A percentile compares a stretch with the other conserved stretches of the same genome.
Evolutionary conservation across 2,888 invertebrate genomes (phyloP).

Genomic region (Agrotis segetum): DNA sequence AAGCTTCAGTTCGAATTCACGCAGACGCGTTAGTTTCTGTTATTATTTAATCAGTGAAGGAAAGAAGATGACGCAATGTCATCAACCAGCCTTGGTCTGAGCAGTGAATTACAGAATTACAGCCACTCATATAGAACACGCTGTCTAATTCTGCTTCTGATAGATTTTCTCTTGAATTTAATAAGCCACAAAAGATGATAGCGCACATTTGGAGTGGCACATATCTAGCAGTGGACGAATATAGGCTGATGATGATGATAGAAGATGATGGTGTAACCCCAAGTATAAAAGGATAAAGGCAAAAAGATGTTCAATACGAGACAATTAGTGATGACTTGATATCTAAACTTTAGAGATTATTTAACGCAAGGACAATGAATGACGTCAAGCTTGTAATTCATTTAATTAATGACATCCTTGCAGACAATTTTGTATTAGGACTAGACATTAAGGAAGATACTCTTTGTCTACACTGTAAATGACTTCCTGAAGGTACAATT

Average conservation of each 20-base stretch:
- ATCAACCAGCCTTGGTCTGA: too few relatives aligned
- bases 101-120: too few relatives aligned
- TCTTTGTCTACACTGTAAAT: constrained; percentile 17
- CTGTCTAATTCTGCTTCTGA: neutral
- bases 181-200: neutral
- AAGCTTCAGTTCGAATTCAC: too few relatives aligned
- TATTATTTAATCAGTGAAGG: neutral
- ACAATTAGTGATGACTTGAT: neutral
- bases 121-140: neutral
- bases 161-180: neutral
- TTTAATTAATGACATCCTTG: constrained; percentile 57
- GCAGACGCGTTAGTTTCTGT: neutral
- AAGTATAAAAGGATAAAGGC: too few relatives aligned
- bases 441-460: constrained; percentile 33
- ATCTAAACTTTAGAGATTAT: constrained; percentile 8
- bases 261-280: too few relatives aligned
- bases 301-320: neutral
- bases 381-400: constrained; percentile 48
- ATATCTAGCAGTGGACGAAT: too few relatives aligned
- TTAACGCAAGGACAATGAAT: constrained; percentile 35
- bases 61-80: too few relatives aligned
- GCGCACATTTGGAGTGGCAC: too few relatives aligned
- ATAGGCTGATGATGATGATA: too few relatives aligned
- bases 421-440: constrained; percentile 36
- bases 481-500: constrained; percentile 29